Evolutionary conservation across 2,888 invertebrate genomes (phyloP).

Genomic region (Ecdyonurus torrentis): DNA sequence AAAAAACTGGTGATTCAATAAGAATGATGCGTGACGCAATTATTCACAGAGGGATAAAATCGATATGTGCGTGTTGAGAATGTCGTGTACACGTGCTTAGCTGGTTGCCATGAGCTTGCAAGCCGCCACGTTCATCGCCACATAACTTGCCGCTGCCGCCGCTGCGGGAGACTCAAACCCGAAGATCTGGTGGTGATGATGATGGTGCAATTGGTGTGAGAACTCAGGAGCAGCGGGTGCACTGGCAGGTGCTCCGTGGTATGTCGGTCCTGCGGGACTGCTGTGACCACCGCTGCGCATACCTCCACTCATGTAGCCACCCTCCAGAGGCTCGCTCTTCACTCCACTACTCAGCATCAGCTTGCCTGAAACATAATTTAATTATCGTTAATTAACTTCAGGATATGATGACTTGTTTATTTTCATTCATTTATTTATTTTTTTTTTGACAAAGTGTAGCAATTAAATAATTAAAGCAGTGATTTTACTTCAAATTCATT

Average conservation of each 20-base stretch:
- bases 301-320: neutral
- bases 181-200: neutral
- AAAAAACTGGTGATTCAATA: too few species aligned
- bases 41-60: too few species aligned
- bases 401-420: too few species aligned
- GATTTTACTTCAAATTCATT: too few species aligned
- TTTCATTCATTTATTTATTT: too few species aligned
- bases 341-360: neutral
- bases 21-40: too few species aligned
- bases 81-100: too few species aligned
- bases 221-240: neutral
- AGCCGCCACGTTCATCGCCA: neutral
- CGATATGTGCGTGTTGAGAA: neutral
- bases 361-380: neutral
- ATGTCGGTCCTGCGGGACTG: neutral
- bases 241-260: neutral
- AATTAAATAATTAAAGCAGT: too few species aligned
- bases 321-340: neutral
- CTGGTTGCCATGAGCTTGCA: neutral
- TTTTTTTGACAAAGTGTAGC: too few species aligned
- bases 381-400: too few species aligned
- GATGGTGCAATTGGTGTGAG: neutral
- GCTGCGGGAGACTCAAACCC: neutral
- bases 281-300: neutral
- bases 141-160: neutral